Base-by-base conservation (phyloP, 1,140 invertebrate genomes). In the Drosophila sp. region DNA sequence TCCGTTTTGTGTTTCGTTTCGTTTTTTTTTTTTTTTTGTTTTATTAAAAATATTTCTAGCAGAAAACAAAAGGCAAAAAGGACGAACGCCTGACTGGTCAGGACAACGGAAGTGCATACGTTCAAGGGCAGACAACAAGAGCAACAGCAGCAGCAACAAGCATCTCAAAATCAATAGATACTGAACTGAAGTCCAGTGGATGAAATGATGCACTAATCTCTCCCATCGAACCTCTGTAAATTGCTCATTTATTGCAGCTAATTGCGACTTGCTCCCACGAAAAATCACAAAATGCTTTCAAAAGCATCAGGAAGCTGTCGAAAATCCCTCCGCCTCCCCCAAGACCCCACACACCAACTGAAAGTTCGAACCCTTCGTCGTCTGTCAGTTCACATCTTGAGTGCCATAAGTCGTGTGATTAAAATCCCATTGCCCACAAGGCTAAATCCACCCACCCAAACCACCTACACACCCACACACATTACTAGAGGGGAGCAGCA, bases 351-450 rank as follows among this genome's bases (percentile, higher is more conserved):
- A 58, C 30, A 47, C 5, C 60, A 65, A 60, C 62, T 62, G 64
- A 44, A 40, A 25, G 55, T 29, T 61, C 63, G 74, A 87, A 80
- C 87, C 72, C 77, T 82, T 89, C 83, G 81, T 79, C 82, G 85
- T 84, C 85, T 90, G 84, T 91, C 87, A 81, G 87, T 91, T 90
- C 80, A 90, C 80, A 87, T 91, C 77, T 84, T 80, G 87, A 89
- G 90, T 91, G 90, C 90, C 90, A 91, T 91, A 91, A 91, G 90
- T 91, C 89, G 90, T 91, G 90, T 91, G 87, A 91, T 91, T 91
- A 91, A 91, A 91, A 90, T 80, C 86, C 87, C 90, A 90, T 91
- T 81, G 90, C 86, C 86, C 85, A 82, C 83, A 90, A 90, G 80
- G 86, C 86, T 79, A 90, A 90, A 90, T 86, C 79, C 83, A 58